Evolutionary conservation across 1,140 invertebrate species (phyloP), one percentile per base, ranked within the genome.

Genomic region (Harpegnathos saltator): DNA sequence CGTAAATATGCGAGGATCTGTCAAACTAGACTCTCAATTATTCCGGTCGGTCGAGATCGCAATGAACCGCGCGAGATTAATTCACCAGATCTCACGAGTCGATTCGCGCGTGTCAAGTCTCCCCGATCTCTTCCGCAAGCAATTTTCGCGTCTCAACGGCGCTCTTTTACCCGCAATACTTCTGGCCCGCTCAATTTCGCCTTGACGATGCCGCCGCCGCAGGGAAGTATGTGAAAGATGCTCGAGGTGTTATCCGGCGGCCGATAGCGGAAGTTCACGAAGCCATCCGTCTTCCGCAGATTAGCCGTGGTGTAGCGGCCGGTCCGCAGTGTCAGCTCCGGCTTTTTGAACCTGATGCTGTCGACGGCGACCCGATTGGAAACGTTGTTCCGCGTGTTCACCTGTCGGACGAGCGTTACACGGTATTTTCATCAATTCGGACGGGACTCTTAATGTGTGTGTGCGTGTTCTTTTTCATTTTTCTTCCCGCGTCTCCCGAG

Each of bases 381-480:
- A 15, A 94, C 92, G 62, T 94, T 94, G 26, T 92, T 94, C 50
- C 89, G 87, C 15, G 83, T 93, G 62, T 92, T 94, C 1, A 94
- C 91, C 94, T 94, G 74, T 44, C 22, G 22, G 33, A 22, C 56
- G 7, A 59, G 14, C 14, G 14, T 44, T 17, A 24, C n/a, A n/a
- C 50, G 24, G 26, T 29, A 17, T 54, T 68, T 26, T 74, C 72
- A 62, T 65, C 5, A 15, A 38, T 58, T 33, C 29, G n/a, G n/a
- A 33, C 29, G 29, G 5, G 19, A 24, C 19, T 14, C 14, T 19
- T 17, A 19, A 3, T 1, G 0, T 17, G 1, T 26, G 26, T 3
- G 14, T 38, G 4, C 0, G n/a, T 44, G 0, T 3, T 19, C 12
- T 12, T 17, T 38, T 29, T 19, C 7, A 19, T 33, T 33, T 17